Percentiles rank a stretch among this genome's conserved stretches.
These are phyloP conservation scores for Emydocephalus ijimae DNA, from an alignment of 2,113 vertebrate genomes.

Conservation along the genomic window DNA sequence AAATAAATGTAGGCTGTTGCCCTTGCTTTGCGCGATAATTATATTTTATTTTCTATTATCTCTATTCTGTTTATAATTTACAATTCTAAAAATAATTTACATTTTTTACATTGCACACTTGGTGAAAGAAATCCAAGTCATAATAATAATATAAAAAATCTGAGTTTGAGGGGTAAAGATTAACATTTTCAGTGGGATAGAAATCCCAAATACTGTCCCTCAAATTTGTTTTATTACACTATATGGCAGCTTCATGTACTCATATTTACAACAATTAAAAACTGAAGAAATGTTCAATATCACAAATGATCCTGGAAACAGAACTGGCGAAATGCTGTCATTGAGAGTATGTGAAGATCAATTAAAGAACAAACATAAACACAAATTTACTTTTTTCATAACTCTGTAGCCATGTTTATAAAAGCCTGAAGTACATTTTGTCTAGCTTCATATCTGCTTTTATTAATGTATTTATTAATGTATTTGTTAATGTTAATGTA, in stretches of 20 bases:
- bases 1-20: constrained; percentile 1
- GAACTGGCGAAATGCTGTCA: background rate
- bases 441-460: background rate
- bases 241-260: background rate
- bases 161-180: background rate
- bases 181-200: background rate
- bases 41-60: constrained; percentile 8
- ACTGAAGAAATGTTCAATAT: background rate
- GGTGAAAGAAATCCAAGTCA: background rate
- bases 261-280: background rate
- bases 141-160: background rate
- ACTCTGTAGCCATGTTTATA: background rate
- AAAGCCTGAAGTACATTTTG: background rate
- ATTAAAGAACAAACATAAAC: background rate
- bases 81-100: background rate
- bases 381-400: background rate
- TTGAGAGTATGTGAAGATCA: background rate
- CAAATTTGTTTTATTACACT: background rate
- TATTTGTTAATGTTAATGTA: background rate
- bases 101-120: background rate
- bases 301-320: background rate
- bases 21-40: background rate
- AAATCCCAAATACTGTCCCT: background rate
- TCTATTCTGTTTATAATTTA: background rate
- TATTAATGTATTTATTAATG: too few species aligned